Evolutionary conservation across 2,113 vertebrate species (phyloP).

Genomic region (Callopanchax toddi): DNA sequence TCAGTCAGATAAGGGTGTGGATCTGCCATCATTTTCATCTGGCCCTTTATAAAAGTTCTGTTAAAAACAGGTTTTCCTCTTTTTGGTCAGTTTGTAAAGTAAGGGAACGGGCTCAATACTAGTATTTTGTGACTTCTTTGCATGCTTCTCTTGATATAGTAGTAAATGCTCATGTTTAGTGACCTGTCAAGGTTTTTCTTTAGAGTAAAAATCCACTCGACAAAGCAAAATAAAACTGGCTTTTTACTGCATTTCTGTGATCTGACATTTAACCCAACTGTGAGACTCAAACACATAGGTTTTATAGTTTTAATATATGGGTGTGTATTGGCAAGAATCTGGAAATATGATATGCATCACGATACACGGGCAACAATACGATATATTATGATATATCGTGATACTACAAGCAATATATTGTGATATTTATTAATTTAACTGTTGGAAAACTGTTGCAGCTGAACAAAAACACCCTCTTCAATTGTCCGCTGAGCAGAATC

Average conservation of each 20-base stretch:
- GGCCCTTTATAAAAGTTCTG: conserved; percentile 5
- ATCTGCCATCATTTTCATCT: conserved; percentile 18
- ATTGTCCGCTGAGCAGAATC: too few relatives aligned
- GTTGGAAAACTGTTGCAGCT: too few relatives aligned
- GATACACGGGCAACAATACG: too few relatives aligned
- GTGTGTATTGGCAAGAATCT: too few relatives aligned
- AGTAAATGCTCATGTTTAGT: conserved; percentile 32
- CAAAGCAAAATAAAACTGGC: conserved; percentile 16
- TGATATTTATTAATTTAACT: too few relatives aligned
- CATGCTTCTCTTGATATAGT: conserved; percentile 23
- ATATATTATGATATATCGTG: too few relatives aligned
- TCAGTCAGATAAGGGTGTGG: conserved; percentile 33
- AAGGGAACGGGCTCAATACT: conserved; percentile 19
- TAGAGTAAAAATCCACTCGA: conserved; percentile 11
- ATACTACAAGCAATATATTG: too few relatives aligned
- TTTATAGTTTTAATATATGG: background rate
- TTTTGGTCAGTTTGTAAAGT: conserved; percentile 16
- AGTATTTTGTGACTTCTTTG: conserved; percentile 30
- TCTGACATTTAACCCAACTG: conserved; percentile 22
- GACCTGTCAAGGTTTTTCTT: conserved; percentile 49
- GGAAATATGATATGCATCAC: too few relatives aligned
- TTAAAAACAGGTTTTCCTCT: too few relatives aligned
- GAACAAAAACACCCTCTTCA: too few relatives aligned
- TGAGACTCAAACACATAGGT: conserved; percentile 10
- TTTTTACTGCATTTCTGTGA: conserved; percentile 2